phyloP scores from a whole-genome alignment of 2,797 vertebrate genomes.

The Gallirallus australis region DNA sequence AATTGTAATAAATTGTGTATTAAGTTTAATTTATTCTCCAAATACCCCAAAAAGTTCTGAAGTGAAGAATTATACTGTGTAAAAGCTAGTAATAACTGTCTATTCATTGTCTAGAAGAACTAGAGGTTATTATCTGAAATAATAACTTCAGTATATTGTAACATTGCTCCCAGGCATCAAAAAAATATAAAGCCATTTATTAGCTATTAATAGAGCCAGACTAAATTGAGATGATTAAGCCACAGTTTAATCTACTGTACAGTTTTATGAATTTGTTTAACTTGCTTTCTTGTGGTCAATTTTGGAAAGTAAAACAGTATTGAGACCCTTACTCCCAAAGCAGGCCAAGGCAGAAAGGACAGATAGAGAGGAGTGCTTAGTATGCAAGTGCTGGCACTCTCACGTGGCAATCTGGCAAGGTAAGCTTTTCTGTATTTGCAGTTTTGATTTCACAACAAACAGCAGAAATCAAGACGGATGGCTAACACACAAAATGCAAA shows the following conservation, averaged over 20 bases:
- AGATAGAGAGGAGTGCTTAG: neutral
- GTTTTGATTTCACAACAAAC: neutral
- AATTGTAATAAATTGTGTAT: neutral
- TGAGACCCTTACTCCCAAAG: neutral
- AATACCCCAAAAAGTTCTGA: neutral
- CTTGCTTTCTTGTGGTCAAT: slow-evolving; percentile 56
- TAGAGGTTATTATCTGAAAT: slow-evolving; percentile 24
- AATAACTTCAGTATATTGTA: slow-evolving; percentile 5
- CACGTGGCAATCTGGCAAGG: neutral
- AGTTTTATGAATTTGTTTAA: slow-evolving; percentile 41
- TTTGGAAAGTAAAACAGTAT: slow-evolving; percentile 35
- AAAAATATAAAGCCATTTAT: slow-evolving; percentile 49
- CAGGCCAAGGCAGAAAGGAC: neutral
- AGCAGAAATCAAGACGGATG: neutral
- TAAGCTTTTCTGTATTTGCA: neutral
- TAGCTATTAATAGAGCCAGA: slow-evolving; percentile 63
- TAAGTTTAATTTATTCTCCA: slow-evolving; percentile 5
- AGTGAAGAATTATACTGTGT: neutral
- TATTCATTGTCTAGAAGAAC: slow-evolving; percentile 20
- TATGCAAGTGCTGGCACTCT: neutral
- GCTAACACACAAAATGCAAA: neutral
- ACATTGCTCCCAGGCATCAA: slow-evolving; percentile 12
- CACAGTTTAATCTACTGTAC: slow-evolving; percentile 24
- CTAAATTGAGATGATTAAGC: slow-evolving; percentile 58
- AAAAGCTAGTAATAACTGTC: neutral